These are phyloP conservation scores for Oreochromis aureus DNA, from an alignment of 2,113 vertebrate species.

Conservation along the genomic window DNA sequence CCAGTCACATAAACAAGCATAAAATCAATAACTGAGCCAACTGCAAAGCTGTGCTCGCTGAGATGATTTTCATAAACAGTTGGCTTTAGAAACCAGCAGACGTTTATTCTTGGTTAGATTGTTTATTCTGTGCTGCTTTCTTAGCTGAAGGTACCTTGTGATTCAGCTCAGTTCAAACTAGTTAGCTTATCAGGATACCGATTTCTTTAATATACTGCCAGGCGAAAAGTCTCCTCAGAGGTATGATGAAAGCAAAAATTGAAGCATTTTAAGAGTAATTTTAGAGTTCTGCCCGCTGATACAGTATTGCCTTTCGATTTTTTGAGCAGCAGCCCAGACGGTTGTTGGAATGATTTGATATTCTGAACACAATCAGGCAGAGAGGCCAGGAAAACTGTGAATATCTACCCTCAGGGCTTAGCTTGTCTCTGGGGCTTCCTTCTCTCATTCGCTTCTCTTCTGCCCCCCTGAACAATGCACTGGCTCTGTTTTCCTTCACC, in stretches of 20 bases:
- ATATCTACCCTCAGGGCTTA: conserved; percentile 16
- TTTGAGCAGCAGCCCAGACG: neutral
- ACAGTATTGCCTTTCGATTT: conserved; percentile 22
- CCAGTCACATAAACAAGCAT: conserved; percentile 50
- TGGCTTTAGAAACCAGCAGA: neutral
- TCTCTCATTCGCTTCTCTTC: neutral
- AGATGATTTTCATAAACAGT: conserved; percentile 18
- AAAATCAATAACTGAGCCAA: conserved; percentile 51
- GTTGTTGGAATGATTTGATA: conserved; percentile 35
- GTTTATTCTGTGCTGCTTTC: neutral
- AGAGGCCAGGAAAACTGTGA: conserved; percentile 15
- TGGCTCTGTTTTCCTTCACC: neutral
- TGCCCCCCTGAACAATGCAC: conserved; percentile 10
- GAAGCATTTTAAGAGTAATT: conserved; percentile 34
- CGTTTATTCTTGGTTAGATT: neutral
- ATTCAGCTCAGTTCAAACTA: neutral
- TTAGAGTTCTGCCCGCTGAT: neutral
- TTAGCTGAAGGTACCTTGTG: neutral
- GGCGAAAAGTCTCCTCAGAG: neutral
- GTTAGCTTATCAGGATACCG: neutral
- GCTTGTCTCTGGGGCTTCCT: conserved; percentile 12
- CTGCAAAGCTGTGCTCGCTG: neutral
- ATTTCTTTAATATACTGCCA: neutral
- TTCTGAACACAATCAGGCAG: conserved; percentile 29
- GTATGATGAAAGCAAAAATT: conserved; percentile 28